Evolutionary conservation across 2,797 vertebrate genomes (phyloP), one percentile per base, ranked within the genome.

Genomic region (Anas bernieri): DNA sequence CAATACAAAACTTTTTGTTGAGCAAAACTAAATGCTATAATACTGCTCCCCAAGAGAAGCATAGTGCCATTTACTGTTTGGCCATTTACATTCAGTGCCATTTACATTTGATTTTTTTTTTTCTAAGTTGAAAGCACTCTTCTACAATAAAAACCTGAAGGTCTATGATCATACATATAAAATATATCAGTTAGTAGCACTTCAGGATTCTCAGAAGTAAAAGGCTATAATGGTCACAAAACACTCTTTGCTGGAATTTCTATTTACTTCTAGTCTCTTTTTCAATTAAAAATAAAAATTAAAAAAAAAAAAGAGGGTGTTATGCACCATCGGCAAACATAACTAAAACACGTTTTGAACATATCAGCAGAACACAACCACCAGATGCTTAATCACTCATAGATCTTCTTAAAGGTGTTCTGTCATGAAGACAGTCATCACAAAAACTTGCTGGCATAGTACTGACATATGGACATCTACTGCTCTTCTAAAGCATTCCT

Each of bases 1-100:
- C 6, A 5, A 91, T 85, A 93, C 86, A 87, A 82, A 96, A 90
- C 37, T 92, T 94, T 78, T 69, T 76, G 74, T 90, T 88, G 88
- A 93, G 88, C 52, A 82, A 93, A 74, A 39, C 69, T 76, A 76
- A 90, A 84, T 63, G 77, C 48, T 88, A 45, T 45, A 88, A 86
- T 7, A 48, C 61, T 84, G n/a, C 8, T 92, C 43, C 56, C 67
- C 67, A 88, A 76, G 83, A 92, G 70, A 73, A 92, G 86, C 48
- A 56, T 56, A 0, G 63, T 88, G 93, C n/a, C 84, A 90, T 91
- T 97, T 94, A 87, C 74, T 81, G 26, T 86, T 17, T 18, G 43
- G 43, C 43, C 43, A 43, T 43, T 45, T 45, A 45, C 43, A 45
- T 56, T 59, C 5, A 0, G 63, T 88, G 92, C 28, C 82, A 90